phyloP scores from a whole-genome alignment of 1,140 invertebrate species.

The Sarcophaga peregrina region DNA sequence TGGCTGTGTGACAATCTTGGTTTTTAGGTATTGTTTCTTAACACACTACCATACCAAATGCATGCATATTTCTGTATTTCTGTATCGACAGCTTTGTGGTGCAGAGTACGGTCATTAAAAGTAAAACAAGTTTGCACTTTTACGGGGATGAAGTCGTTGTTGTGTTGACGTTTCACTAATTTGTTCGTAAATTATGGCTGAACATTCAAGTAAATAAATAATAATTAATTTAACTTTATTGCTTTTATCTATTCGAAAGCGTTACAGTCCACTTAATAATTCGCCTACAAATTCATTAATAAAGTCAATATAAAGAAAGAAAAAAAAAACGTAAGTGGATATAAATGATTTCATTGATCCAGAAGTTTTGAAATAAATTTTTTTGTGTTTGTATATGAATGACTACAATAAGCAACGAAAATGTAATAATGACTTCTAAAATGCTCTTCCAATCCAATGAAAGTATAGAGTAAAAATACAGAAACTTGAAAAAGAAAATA shows the following conservation, averaged over 20 bases:
- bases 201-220: constrained; percentile 42
- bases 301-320: neutral
- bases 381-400: neutral
- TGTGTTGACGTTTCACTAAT: constrained; percentile 34
- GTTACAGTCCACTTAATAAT: constrained; percentile 23
- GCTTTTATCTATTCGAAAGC: constrained; percentile 31
- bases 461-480: too few species aligned
- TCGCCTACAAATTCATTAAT: neutral
- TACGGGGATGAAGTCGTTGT: constrained; percentile 27
- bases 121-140: constrained; percentile 31
- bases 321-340: neutral
- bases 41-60: too few species aligned
- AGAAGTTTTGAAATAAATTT: neutral
- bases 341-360: neutral
- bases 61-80: too few species aligned
- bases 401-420: too few species aligned
- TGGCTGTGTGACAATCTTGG: too few species aligned
- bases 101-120: neutral
- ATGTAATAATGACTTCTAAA: too few species aligned
- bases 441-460: too few species aligned
- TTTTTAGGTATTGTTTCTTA: too few species aligned
- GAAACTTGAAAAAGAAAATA: too few species aligned
- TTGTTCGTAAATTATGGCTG: constrained; percentile 40
- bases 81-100: too few species aligned
- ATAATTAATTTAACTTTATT: constrained; percentile 41